A percentile compares a stretch with the other conserved stretches of the same genome.
phyloP scores from a whole-genome alignment of 2,113 vertebrate species.

The Leucoraja erinaceus region DNA sequence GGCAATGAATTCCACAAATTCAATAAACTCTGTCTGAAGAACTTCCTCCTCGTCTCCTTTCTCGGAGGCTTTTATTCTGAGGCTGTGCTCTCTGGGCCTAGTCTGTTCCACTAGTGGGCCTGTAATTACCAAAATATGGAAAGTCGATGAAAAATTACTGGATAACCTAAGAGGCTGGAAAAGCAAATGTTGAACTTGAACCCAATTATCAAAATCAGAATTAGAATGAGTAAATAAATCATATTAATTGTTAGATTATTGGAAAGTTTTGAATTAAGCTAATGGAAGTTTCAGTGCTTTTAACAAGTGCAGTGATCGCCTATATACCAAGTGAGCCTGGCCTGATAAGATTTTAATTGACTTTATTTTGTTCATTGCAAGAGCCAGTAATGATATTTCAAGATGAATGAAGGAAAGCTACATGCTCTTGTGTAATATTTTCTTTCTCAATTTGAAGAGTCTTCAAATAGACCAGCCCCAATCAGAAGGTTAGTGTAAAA shows the following conservation, averaged over 20 bases:
- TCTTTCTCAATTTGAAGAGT: slow-evolving; percentile 55
- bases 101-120: background rate
- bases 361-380: background rate
- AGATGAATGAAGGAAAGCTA: background rate
- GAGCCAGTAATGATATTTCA: background rate
- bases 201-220: background rate
- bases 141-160: background rate
- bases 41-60: no score
- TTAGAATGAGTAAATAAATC: background rate
- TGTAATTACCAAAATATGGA: background rate
- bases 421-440: fast-evolving
- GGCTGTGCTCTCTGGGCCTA: no score
- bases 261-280: background rate
- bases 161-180: background rate
- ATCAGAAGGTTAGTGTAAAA: slow-evolving; percentile 62
- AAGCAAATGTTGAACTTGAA: background rate
- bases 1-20: no score
- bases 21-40: no score
- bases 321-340: background rate
- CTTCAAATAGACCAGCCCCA: slow-evolving; percentile 78
- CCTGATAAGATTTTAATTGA: background rate
- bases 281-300: background rate
- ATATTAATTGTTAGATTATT: background rate
- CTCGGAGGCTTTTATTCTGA: no score
- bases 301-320: background rate